Conservation (phyloP, 1,140 invertebrate genomes). For the Calliphora vicina region DNA sequence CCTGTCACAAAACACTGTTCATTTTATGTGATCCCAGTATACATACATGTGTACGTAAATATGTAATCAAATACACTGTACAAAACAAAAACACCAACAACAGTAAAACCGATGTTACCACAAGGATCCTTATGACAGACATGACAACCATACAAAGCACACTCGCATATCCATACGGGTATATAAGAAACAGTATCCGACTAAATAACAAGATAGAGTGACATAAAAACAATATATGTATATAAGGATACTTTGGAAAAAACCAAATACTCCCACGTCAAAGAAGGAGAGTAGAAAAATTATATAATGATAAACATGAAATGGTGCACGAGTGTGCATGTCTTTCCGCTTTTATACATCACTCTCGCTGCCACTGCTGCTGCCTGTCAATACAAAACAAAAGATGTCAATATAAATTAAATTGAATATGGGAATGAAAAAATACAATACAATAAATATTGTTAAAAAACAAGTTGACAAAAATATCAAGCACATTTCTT, state of each 20-base stretch:
- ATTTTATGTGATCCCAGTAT: not conserved
- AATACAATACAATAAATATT: not conserved
- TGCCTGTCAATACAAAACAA: not conserved
- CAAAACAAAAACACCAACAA: not conserved
- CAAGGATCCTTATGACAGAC: constrained; percentile 3
- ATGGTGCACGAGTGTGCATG: not conserved
- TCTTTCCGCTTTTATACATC: not conserved
- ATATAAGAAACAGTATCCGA: not conserved
- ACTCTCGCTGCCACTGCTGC: not conserved
- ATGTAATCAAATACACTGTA: too few species aligned
- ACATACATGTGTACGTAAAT: too few species aligned
- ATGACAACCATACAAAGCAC: not conserved
- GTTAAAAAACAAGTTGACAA: not conserved
- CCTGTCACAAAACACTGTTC: not conserved
- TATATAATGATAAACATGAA: not conserved
- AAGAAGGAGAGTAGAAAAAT: not conserved
- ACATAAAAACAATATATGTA: constrained; percentile 6
- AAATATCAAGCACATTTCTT: not conserved
- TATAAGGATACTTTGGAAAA: not conserved
- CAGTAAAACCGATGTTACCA: not conserved
- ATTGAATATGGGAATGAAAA: not conserved
- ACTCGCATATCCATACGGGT: not conserved
- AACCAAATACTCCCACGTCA: not conserved
- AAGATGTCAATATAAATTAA: constrained; percentile 1
- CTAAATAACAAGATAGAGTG: not conserved